Evolutionary conservation across 1,140 invertebrate species (phyloP).

Genomic region (Ylistrum balloti): DNA sequence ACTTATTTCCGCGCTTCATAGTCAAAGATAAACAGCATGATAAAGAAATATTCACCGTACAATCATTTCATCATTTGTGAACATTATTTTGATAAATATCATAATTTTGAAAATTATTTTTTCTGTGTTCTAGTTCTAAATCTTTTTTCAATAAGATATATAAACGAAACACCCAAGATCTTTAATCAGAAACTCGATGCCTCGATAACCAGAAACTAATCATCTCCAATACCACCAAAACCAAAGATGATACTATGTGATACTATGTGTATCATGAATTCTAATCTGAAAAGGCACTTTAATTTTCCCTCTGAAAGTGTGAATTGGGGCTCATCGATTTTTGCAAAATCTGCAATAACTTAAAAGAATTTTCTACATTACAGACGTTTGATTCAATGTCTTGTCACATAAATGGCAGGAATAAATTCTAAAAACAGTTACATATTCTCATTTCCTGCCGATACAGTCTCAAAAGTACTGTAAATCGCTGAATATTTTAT

Average conservation of each 20-base stretch:
- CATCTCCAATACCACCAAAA: not conserved
- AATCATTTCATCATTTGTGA: not conserved
- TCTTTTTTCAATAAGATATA: not conserved
- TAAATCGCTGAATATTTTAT: no score
- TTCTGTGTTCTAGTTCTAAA: not conserved
- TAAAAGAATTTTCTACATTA: not conserved
- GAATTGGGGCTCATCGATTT: not conserved
- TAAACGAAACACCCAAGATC: not conserved
- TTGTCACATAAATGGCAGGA: not conserved
- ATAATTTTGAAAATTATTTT: not conserved
- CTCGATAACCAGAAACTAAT: not conserved
- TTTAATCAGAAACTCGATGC: not conserved
- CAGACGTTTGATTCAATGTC: not conserved
- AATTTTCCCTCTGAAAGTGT: not conserved
- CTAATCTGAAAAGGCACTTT: not conserved
- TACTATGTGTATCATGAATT: no score
- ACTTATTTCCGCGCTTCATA: not conserved
- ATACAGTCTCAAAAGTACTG: no score
- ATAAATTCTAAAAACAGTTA: not conserved
- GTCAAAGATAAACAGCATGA: not conserved
- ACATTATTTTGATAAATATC: not conserved
- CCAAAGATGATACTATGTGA: not conserved
- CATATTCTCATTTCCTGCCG: no score
- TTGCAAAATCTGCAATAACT: not conserved
- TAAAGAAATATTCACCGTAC: not conserved